Evolutionary conservation across 2,797 vertebrate genomes (phyloP).

Genomic region (Percopsis omiscomaycus): DNA sequence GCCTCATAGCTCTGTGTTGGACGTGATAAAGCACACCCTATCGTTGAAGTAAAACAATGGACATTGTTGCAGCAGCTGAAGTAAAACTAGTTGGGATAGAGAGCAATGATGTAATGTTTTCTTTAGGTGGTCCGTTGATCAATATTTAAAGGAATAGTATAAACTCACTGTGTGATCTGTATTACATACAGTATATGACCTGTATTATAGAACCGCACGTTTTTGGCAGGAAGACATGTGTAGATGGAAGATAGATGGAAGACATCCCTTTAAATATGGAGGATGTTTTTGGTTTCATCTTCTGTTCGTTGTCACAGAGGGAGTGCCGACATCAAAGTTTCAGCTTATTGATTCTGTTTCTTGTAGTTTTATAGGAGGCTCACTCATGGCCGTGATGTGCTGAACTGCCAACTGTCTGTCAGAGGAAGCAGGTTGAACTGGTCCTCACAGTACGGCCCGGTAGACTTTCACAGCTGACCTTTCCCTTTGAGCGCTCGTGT

Average conservation of each 20-base stretch:
- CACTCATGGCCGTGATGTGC: not conserved
- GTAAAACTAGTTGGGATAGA: not conserved
- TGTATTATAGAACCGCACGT: no score
- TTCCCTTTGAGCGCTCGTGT: slow-evolving; percentile 11
- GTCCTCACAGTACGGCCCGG: not conserved
- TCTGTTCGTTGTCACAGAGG: not conserved
- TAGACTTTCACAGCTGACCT: slow-evolving; percentile 13
- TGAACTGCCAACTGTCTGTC: not conserved
- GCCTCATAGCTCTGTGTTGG: slow-evolving; percentile 13
- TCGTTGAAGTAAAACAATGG: slow-evolving; percentile 19
- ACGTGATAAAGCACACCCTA: slow-evolving; percentile 5
- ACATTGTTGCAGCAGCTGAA: slow-evolving; percentile 9
- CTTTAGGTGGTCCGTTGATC: no score
- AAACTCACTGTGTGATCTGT: no score
- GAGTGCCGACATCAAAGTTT: not conserved
- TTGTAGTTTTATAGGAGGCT: not conserved
- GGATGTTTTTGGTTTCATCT: not conserved
- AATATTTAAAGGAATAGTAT: no score
- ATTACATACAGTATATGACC: no score
- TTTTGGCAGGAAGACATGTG: no score
- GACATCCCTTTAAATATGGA: not conserved
- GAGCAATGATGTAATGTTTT: no score
- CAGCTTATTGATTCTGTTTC: not conserved
- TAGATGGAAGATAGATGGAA: slow-evolving; percentile 6
- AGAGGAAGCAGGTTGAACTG: not conserved